Percentiles rank a stretch among this genome's conserved stretches.
phyloP scores from a whole-genome alignment of 2,113 vertebrate species.

The Arizona elegans region DNA sequence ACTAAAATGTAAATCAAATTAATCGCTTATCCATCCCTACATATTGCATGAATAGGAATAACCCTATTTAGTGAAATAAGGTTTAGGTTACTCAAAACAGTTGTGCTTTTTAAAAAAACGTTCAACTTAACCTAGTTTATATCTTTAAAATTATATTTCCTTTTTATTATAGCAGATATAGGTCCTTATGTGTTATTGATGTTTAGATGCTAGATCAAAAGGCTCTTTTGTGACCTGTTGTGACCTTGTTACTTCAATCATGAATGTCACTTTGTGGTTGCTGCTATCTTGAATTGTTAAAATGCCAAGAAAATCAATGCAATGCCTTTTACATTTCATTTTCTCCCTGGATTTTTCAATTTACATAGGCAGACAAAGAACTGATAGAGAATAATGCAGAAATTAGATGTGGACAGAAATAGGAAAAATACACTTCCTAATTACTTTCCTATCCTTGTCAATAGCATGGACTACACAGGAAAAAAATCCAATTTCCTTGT shows the following conservation, averaged over 20 bases:
- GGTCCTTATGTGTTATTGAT: not conserved
- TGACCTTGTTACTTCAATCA: not conserved
- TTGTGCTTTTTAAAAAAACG: not conserved
- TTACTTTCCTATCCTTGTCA: not conserved
- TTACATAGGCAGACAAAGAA: not conserved
- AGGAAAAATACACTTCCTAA: not conserved
- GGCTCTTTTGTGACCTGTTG: not conserved
- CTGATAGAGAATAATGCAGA: not conserved
- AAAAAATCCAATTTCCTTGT: not conserved
- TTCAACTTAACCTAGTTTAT: not conserved
- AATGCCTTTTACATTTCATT: not conserved
- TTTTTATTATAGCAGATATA: not conserved
- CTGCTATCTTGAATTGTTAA: not conserved
- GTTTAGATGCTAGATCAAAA: not conserved
- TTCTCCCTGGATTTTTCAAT: conserved; percentile 3
- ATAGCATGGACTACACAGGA: not conserved
- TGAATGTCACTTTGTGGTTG: conserved; percentile 4
- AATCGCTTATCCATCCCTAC: not conserved
- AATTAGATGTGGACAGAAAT: not conserved
- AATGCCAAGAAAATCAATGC: conserved; percentile 19
- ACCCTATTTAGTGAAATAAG: not conserved
- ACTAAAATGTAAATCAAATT: not conserved
- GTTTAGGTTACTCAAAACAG: not conserved
- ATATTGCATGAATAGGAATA: not conserved
- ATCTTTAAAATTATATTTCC: not conserved